Conservation (phyloP, 2,797 vertebrate species). For the Siniperca obscura region DNA sequence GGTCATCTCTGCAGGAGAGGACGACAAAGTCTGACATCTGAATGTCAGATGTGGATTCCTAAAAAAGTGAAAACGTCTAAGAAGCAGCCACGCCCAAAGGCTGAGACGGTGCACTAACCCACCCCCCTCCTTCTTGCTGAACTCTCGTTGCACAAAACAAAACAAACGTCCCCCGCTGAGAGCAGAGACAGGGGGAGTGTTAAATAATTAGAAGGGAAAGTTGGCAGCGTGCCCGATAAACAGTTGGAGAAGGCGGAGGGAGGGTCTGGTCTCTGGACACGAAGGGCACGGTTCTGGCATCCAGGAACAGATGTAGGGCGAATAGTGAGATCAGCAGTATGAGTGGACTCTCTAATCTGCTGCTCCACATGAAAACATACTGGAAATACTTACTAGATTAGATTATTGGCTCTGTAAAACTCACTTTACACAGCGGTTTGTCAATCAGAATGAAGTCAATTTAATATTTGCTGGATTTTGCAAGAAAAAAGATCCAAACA, state of each 20-base stretch:
- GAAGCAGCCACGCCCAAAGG: conserved; percentile 42
- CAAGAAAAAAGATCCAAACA: background rate
- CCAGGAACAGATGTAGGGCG: conserved; percentile 69
- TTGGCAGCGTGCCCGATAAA: conserved; percentile 65
- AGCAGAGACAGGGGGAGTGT: conserved; percentile 15
- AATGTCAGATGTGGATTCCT: conserved; percentile 36
- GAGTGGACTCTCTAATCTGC: conserved; percentile 32
- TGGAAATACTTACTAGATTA: background rate
- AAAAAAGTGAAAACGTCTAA: conserved; percentile 28
- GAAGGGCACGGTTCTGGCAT: conserved; percentile 69
- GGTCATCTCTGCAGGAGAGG: conserved; percentile 36
- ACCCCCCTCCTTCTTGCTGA: background rate
- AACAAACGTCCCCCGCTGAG: conserved; percentile 13
- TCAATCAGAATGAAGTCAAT: background rate
- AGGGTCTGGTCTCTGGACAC: conserved; percentile 55
- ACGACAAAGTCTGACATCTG: conserved; percentile 21
- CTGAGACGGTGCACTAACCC: background rate
- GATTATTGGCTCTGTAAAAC: background rate
- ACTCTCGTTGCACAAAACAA: conserved; percentile 9
- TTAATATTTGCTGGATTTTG: background rate
- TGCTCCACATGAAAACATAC: conserved; percentile 23
- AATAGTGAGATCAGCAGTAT: conserved; percentile 52
- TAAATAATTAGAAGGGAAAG: conserved; percentile 63
- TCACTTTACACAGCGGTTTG: conserved; percentile 8
- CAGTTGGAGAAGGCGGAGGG: conserved; percentile 54